Evolutionary conservation across 2,113 vertebrate species (phyloP), one percentile per base, ranked within the genome.

Genomic region (Hippocampus mohnikei): DNA sequence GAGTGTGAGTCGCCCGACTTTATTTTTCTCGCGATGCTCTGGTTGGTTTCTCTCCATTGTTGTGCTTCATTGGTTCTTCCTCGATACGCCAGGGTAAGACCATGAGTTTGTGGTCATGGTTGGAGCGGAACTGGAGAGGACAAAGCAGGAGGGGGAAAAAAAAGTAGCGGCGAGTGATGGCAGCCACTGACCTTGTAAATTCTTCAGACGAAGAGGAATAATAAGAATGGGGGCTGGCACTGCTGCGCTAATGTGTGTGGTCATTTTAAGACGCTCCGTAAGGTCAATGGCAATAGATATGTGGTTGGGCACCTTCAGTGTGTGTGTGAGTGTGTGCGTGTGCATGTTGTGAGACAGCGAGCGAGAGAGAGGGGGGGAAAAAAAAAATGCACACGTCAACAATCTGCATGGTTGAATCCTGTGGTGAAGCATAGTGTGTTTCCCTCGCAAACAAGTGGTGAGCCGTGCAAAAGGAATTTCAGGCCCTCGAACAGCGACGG

Each of bases 401-500:
- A 70, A 73, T 87, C 78, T 81, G 60, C 73, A 79, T 42, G 73
- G 74, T 80, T 74, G 81, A 88, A 84, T 87, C 78, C 81, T 85
- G 85, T 71, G 83, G 85, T 75, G 72, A 74, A 73, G 27, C 68
- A 25, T 76, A 71, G 63, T 70, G 33, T n/a, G 73, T 72, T 68
- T 85, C 74, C 71, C 66, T 42, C 88, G 78, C 85, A 89, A 90
- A 87, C 84, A 84, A 89, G 83, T 87, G 81, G 76, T 65, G 69
- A 79, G 71, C 76, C 82, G 73, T 88, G 84, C 65, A 85, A 89
- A 88, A 87, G 69, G 72, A 89, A 88, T 88, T 89, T 86, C 75
- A 88, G 79, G 82, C 84, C 70, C 69, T 69, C 65, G 81, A 58
- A 76, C 52, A 85, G 71, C 72, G 72, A 84, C 81, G 80, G 81